A percentile compares a stretch with the other conserved stretches of the same genome.
These are phyloP conservation scores for Pollenia amentaria DNA, from an alignment of 2,888 invertebrate species.

Conservation along the genomic window DNA sequence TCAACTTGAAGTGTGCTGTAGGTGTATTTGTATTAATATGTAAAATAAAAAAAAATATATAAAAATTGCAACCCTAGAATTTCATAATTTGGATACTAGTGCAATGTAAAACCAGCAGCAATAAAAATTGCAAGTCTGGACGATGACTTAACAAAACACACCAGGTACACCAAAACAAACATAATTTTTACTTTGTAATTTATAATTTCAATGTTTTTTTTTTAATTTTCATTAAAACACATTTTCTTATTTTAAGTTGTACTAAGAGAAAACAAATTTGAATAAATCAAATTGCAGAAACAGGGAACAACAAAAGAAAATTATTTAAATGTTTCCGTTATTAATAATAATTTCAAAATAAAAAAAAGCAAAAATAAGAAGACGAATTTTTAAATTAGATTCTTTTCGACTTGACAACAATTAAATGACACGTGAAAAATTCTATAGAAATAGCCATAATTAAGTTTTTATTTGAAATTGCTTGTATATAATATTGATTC, in stretches of 20 bases:
- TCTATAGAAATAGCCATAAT: background rate
- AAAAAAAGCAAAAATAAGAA: conserved; percentile 26
- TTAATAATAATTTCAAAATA: conserved; percentile 37
- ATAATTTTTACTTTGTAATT: background rate
- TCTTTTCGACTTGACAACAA: conserved; percentile 38
- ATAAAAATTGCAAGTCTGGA: no score
- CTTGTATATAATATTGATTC: background rate
- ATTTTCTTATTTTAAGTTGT: conserved; percentile 4
- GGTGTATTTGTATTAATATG: no score
- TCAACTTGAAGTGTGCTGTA: no score
- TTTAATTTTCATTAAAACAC: background rate
- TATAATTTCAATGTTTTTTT: background rate
- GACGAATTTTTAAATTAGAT: background rate
- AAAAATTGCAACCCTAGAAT: no score
- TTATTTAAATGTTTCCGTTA: conserved; percentile 49
- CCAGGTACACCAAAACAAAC: background rate
- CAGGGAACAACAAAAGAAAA: background rate
- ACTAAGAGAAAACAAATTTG: conserved; percentile 6
- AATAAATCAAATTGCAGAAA: conserved; percentile 12
- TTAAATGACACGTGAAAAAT: conserved; percentile 17
- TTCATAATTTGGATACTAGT: no score
- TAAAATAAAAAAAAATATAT: no score
- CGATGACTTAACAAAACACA: no score
- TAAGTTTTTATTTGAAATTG: background rate
- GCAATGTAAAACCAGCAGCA: no score